Conservation (phyloP, 1,140 invertebrate genomes). For the Drosophila pseudoobscura region DNA sequence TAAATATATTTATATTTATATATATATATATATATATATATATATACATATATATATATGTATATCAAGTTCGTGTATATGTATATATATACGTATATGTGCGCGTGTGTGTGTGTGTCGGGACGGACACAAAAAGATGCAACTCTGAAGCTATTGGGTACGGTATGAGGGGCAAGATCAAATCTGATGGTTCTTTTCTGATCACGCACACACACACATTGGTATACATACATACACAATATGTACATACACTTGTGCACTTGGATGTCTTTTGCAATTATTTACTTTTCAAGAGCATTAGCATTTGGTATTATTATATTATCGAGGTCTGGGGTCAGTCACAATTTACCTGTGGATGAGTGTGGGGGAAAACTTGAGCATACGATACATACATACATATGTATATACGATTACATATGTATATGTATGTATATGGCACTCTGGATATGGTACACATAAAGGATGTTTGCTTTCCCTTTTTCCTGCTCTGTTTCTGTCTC, state of each 20-base stretch:
- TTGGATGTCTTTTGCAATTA: too few species aligned
- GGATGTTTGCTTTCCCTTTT: slow-evolving; percentile 8
- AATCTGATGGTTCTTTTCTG: neutral
- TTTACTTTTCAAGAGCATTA: too few species aligned
- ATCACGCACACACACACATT: neutral
- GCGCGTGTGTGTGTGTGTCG: slow-evolving; percentile 1
- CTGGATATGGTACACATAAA: slow-evolving; percentile 11
- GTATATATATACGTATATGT: too few species aligned
- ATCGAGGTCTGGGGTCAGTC: slow-evolving; percentile 19
- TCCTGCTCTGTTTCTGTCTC: slow-evolving; percentile 7
- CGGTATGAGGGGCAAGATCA: too few species aligned
- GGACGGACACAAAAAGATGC: slow-evolving; percentile 14
- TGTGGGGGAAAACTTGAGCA: slow-evolving; percentile 38
- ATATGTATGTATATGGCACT: slow-evolving; percentile 31
- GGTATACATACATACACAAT: too few species aligned
- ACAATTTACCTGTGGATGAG: slow-evolving; percentile 56
- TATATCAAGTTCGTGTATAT: slow-evolving; percentile 3
- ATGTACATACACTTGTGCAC: too few species aligned
- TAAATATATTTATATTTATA: slow-evolving; percentile 8
- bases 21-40: slow-evolving; percentile 12
- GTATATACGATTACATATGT: slow-evolving; percentile 4
- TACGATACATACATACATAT: slow-evolving; percentile 10
- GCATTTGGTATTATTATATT: slow-evolving; percentile 1
- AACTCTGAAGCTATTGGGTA: slow-evolving; percentile 1
- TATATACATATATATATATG: slow-evolving; percentile 6